Evolutionary conservation across 2,888 invertebrate genomes (phyloP).

Genomic region (Philopedon plagiatum): DNA sequence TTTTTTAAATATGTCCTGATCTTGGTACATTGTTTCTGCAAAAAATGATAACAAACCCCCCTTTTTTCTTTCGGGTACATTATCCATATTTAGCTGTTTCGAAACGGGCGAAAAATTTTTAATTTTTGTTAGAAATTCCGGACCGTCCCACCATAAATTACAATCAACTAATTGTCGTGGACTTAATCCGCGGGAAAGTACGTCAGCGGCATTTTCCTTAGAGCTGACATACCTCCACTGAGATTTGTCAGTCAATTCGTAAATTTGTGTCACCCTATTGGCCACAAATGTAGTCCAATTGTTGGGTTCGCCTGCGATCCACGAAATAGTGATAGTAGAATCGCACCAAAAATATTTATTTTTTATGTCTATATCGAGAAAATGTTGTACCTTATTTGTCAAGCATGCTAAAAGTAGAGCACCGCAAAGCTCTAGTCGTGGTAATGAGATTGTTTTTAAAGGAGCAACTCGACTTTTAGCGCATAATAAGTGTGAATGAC

Average conservation of each 20-base stretch:
- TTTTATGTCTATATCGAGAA: background rate
- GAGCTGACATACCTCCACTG: constrained; percentile 38
- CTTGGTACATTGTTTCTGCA: background rate
- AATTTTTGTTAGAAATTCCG: background rate
- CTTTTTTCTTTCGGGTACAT: background rate
- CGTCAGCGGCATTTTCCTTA: constrained; percentile 45
- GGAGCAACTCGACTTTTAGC: constrained; percentile 48
- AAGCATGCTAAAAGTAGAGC: constrained; percentile 44
- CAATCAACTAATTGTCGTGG: constrained; percentile 17
- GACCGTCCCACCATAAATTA: constrained; percentile 42
- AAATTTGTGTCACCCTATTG: constrained; percentile 41
- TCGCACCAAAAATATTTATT: constrained; percentile 26
- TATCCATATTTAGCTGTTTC: no score
- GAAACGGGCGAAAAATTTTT: background rate
- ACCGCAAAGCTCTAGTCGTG: constrained; percentile 47
- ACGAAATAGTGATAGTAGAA: constrained; percentile 43
- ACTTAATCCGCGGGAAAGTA: constrained; percentile 33
- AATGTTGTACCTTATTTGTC: constrained; percentile 12
- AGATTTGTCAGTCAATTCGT: constrained; percentile 1
- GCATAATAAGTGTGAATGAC: constrained; percentile 29
- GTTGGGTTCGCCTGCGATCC: constrained; percentile 32
- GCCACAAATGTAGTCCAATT: constrained; percentile 37
- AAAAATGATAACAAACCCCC: background rate
- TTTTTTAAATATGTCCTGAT: constrained; percentile 9
- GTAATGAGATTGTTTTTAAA: constrained; percentile 32